These are phyloP conservation scores for Drosophila pandora DNA, from an alignment of 1,140 invertebrate genomes.

Conservation along the genomic window DNA sequence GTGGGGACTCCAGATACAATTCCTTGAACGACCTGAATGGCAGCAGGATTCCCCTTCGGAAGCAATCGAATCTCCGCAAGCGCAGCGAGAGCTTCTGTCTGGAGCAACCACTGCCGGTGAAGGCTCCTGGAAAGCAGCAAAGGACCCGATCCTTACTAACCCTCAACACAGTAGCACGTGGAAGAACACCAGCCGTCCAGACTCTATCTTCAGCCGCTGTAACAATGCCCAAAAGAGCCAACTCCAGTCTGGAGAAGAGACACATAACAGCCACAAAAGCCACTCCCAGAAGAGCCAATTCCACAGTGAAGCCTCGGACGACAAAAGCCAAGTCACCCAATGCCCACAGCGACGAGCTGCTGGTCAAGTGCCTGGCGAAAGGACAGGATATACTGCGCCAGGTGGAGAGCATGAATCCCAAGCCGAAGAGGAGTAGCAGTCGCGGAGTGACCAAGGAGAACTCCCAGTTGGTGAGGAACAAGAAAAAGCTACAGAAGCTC, in stretches of 20 bases:
- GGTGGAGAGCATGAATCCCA: slow-evolving; percentile 73
- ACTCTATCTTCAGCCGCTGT: background rate
- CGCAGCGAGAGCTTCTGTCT: slow-evolving; percentile 58
- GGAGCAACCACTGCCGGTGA: slow-evolving; percentile 15
- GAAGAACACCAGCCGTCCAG: background rate
- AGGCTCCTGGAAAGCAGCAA: slow-evolving; percentile 32
- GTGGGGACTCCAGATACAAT: slow-evolving; percentile 76
- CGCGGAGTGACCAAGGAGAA: slow-evolving; percentile 61
- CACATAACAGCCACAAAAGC: slow-evolving; percentile 22
- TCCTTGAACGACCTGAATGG: slow-evolving; percentile 85
- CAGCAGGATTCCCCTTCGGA: slow-evolving; percentile 84
- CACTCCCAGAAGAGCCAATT: slow-evolving; percentile 41
- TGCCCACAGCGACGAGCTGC: slow-evolving; percentile 66
- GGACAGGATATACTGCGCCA: slow-evolving; percentile 80
- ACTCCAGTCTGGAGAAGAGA: slow-evolving; percentile 59
- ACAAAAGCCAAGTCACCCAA: slow-evolving; percentile 19
- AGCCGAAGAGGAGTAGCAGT: slow-evolving; percentile 24
- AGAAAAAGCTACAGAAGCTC: slow-evolving; percentile 65
- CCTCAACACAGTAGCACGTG: slow-evolving; percentile 20
- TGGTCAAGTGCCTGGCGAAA: slow-evolving; percentile 81
- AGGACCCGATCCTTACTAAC: slow-evolving; percentile 60
- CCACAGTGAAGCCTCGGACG: slow-evolving; percentile 32
- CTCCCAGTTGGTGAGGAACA: slow-evolving; percentile 49
- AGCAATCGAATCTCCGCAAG: slow-evolving; percentile 63
- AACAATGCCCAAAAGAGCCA: slow-evolving; percentile 48